Conservation (phyloP, 92 coral and sea anemone genomes). For the Scolanthus callimorphus region DNA sequence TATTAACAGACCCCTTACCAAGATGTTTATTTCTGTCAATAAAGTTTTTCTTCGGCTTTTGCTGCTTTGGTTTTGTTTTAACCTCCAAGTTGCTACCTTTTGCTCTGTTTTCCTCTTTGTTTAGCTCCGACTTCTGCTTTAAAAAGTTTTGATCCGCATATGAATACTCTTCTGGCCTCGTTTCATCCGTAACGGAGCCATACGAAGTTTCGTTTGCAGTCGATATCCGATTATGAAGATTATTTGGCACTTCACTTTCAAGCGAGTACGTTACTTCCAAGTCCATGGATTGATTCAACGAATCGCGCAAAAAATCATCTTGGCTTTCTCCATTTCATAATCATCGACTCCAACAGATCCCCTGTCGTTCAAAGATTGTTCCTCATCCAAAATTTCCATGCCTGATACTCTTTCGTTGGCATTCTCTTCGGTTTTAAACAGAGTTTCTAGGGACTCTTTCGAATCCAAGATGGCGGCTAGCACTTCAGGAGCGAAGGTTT, state of each 20-base stretch:
- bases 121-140: not conserved
- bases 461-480: constrained; percentile 72
- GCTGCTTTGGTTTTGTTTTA: constrained; percentile 4
- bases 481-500: constrained; percentile 45
- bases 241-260: not conserved
- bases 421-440: not conserved
- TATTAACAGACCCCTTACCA: constrained; percentile 22
- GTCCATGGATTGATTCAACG: constrained; percentile 52
- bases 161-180: not conserved
- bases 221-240: not conserved
- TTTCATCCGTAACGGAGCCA: not conserved
- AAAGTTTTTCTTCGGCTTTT: constrained; percentile 26
- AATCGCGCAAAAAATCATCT: constrained; percentile 7
- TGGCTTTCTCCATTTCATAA: not conserved
- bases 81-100: constrained; percentile 1
- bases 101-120: not conserved
- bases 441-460: constrained; percentile 4
- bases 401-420: constrained; percentile 3
- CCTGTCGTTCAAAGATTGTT: constrained; percentile 4
- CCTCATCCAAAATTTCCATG: no score
- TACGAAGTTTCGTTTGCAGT: not conserved
- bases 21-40: constrained; percentile 52
- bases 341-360: not conserved
- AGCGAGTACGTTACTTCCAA: constrained; percentile 3
- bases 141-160: not conserved